phyloP scores from a whole-genome alignment of 2,113 vertebrate genomes.

The Cynocephalus volans region DNA sequence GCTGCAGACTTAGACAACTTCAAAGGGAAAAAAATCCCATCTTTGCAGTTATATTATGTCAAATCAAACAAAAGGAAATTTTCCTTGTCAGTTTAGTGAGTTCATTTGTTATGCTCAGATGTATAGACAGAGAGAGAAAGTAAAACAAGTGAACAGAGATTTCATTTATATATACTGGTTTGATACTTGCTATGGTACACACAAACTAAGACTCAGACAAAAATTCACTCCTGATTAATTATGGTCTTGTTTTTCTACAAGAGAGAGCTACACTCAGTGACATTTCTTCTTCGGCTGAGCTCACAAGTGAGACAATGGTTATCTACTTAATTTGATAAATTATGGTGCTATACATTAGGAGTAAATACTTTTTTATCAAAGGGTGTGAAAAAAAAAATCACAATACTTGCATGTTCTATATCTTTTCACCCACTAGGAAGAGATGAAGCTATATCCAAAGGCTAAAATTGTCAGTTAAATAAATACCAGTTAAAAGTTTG shows the following conservation, averaged over 20 bases:
- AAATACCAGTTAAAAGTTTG: background rate
- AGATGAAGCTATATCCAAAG: background rate
- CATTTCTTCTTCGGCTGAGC: background rate
- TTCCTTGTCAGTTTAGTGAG: background rate
- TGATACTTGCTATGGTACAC: background rate
- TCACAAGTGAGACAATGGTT: background rate
- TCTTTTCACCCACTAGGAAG: background rate
- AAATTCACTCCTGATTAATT: background rate
- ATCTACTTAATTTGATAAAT: background rate
- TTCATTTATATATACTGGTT: background rate
- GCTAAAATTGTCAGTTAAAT: background rate
- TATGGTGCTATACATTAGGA: background rate
- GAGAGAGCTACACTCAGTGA: background rate
- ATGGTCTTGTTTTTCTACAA: background rate
- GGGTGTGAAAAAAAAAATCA: background rate
- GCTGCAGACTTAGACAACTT: background rate
- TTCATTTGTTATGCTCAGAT: background rate
- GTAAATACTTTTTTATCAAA: background rate
- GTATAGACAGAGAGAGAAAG: background rate
- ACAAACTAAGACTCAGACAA: background rate
- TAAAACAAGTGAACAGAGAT: background rate
- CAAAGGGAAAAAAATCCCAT: background rate
- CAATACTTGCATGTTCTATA: background rate
- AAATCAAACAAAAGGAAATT: background rate
- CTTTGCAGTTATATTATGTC: background rate